Evolutionary conservation across 2,797 vertebrate genomes (phyloP), one percentile per base, ranked within the genome.

Genomic region (Yasuhikotakia modesta): DNA sequence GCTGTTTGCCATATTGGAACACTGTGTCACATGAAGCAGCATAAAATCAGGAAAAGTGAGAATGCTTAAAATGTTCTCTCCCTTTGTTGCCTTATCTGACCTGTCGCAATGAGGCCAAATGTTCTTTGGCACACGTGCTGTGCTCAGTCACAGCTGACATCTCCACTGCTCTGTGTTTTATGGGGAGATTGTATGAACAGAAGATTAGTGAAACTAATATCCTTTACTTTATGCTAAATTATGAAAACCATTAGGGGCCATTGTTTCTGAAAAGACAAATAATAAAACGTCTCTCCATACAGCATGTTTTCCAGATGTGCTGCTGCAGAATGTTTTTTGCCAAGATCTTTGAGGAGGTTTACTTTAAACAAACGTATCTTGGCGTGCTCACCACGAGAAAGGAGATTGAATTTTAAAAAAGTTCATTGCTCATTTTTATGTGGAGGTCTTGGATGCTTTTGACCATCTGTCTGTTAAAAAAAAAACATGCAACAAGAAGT

Each of bases 221-320:
- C 70, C 79, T 81, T 79, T 79, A 73, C 80, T 85, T 78, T 83
- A 85, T 83, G 84, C 81, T 87, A 83, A 83, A 80, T 83, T 84
- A 83, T 85, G 66, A 83, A 87, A 86, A 82, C 75, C 74, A 82
- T 86, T 86, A 82, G 50, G 82, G 70, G 84, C 69, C 65, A 81
- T 82, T 32, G 57, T 57, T 79, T 73, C 83, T 81, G 79, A 55
- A 82, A 85, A 85, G 84, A 83, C 79, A 80, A 85, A 83, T 69
- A 74, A 85, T 79, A 81, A 79, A 84, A 84, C 75, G 67, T 46
- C 22, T 72, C 53, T 48, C 81, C 21, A 65, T 60, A 86, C 85
- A 88, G 88, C 89, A 90, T 88, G 85, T 84, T 85, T 91, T 91
- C 92, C 92, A 93, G 92, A 93, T 93, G 90, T 90, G 89, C 85